Evolutionary conservation across 2,113 vertebrate genomes (phyloP), one percentile per base, ranked within the genome.

Genomic region (Meleagris gallopavo): DNA sequence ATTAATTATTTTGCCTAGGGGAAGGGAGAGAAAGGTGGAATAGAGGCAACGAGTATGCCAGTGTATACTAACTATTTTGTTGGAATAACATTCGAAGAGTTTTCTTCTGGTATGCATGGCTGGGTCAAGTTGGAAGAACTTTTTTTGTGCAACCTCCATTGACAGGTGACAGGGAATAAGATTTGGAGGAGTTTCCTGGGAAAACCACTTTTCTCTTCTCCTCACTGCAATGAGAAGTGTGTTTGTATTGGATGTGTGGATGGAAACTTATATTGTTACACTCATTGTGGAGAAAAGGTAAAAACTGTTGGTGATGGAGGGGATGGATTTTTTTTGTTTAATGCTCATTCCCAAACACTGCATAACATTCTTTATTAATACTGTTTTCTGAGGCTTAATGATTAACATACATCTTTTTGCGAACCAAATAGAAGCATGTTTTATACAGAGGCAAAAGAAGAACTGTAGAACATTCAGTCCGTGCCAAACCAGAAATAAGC

Each of bases 171-270:
- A 0, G 99, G 99, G 11, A 93, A 69, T 22, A 92, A 91, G 57
- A n/a, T 99, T 80, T 99, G 99, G 99, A 98, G 97, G 29, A 87
- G 69, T 64, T 61, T 38, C 85, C 97, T 98, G 90, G 97, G 97
- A 62, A 97, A 97, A 58, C 99, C 99, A 3, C 98, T 99, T 87
- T 99, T 99, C 96, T 99, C 99, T 2, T 99, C 99, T 11, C 99
- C 99, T 32, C 97, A 95, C 83, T 98, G 97, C 91, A 98, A 93
- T 75, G 96, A 94, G 27, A 94, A 89, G 13, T 96, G 60, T 0
- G 13, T 99, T 22, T 98, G 90, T 22, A 79, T 99, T 73, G 99
- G 99, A n/a, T 99, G 98, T 19, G 99, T 99, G 82, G 99, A 99
- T 72, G 98, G 98, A 94, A 98, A 98, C 90, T 94, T 99, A 43